These are phyloP conservation scores for Globia sparganii DNA, from an alignment of 2,888 invertebrate genomes.

Conservation along the genomic window DNA sequence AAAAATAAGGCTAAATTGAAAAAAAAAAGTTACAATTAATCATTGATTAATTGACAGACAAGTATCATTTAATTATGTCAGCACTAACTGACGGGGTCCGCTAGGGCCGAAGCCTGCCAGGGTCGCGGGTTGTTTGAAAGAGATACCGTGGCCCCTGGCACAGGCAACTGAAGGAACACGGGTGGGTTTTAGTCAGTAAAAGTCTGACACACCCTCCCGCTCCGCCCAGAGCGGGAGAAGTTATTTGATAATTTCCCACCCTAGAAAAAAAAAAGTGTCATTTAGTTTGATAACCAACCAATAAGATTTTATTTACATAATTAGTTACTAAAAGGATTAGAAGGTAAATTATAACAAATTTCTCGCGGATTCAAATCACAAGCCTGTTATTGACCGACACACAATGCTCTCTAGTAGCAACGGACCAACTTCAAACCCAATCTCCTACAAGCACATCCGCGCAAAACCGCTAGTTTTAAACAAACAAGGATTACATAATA, in stretches of 20 bases:
- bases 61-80: background rate
- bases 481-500: conserved; percentile 41
- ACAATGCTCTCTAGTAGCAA: background rate
- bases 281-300: background rate
- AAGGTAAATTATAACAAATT: background rate
- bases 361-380: background rate
- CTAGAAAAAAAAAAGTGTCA: no score
- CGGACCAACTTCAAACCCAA: conserved; percentile 18
- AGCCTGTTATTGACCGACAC: background rate
- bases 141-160: no score
- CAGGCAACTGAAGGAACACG: no score
- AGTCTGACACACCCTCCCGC: no score
- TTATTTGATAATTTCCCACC: no score
- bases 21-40: no score
- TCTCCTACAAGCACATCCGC: conserved; percentile 14
- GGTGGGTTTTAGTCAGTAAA: no score
- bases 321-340: background rate
- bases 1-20: background rate
- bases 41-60: no score
- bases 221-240: no score
- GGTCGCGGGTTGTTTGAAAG: no score
- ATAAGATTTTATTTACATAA: background rate
- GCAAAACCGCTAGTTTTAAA: conserved; percentile 31
- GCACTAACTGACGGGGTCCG: no score
- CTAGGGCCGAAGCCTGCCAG: no score